These are phyloP conservation scores for Aegotheles bennettii DNA, from an alignment of 2,113 vertebrate genomes.

Conservation along the genomic window DNA sequence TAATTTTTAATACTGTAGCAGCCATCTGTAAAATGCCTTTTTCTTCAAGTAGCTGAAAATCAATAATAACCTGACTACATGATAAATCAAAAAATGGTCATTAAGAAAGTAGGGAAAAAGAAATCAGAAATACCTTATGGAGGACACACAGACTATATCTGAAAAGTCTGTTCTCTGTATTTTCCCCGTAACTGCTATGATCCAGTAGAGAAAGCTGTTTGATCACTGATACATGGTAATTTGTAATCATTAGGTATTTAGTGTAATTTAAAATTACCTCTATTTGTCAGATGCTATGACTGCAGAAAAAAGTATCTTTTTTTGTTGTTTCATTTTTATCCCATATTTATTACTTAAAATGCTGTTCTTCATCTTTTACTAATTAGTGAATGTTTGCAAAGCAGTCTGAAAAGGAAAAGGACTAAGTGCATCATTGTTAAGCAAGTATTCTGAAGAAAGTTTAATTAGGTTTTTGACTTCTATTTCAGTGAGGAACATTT, in stretches of 20 bases:
- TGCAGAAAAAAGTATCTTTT: not conserved
- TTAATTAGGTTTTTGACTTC: not conserved
- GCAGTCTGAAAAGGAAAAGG: not conserved
- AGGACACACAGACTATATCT: not conserved
- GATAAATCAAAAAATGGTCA: not conserved
- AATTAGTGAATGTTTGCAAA: not conserved
- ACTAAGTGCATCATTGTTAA: not conserved
- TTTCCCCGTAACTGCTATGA: not conserved
- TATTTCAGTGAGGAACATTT: not conserved
- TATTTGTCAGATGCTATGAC: not conserved
- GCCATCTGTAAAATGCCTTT: not conserved
- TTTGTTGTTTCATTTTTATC: not conserved
- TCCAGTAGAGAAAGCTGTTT: not conserved
- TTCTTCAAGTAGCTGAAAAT: not conserved
- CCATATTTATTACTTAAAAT: not conserved
- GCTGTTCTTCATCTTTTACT: not conserved
- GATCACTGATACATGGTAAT: not conserved
- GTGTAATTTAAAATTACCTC: not conserved
- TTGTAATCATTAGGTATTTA: not conserved
- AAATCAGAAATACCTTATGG: not conserved
- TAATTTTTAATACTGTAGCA: not conserved
- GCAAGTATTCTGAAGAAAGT: not conserved
- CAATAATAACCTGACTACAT: not conserved
- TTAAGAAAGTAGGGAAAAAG: not conserved
- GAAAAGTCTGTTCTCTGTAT: not conserved